phyloP scores from a whole-genome alignment of 2,113 vertebrate genomes.

The Oryzias woworae region DNA sequence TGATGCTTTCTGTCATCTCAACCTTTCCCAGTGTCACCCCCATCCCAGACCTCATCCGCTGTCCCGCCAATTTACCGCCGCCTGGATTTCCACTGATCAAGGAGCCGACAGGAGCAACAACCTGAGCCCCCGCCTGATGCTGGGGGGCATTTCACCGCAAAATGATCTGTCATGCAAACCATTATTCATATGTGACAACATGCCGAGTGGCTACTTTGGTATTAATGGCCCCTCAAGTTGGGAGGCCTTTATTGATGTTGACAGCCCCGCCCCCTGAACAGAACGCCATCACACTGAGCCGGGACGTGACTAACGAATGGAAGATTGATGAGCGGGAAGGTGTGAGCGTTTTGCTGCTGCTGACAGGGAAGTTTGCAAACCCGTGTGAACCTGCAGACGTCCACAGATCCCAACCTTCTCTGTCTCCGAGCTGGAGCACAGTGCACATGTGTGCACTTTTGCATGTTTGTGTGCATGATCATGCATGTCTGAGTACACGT shows the following conservation, averaged over 20 bases:
- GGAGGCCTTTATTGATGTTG: conserved; percentile 73
- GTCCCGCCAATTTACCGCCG: conserved; percentile 46
- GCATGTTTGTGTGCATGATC: too few relatives aligned
- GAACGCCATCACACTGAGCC: conserved; percentile 38
- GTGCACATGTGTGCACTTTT: too few relatives aligned
- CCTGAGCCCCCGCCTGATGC: conserved; percentile 17
- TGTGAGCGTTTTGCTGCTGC: background rate
- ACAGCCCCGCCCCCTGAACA: conserved; percentile 69
- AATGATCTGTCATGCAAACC: conserved; percentile 76
- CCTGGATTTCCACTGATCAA: conserved; percentile 59
- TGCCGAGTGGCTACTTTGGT: conserved; percentile 68
- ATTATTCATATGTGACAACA: conserved; percentile 74
- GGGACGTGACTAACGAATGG: conserved; percentile 45
- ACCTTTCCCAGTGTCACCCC: conserved; percentile 42
- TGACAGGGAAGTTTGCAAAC: background rate
- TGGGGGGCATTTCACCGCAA: conserved; percentile 58
- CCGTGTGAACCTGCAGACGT: background rate
- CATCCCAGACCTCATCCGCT: conserved; percentile 38
- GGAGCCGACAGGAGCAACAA: conserved; percentile 54
- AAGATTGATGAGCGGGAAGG: conserved; percentile 37
- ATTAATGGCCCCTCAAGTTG: conserved; percentile 70
- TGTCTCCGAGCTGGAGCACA: background rate
- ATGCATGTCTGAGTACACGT: too few relatives aligned
- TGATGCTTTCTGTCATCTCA: conserved; percentile 39
- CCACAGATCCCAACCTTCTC: background rate